Base-by-base conservation (phyloP, 2,888 invertebrate species). In the Leptothorax acervorum region DNA sequence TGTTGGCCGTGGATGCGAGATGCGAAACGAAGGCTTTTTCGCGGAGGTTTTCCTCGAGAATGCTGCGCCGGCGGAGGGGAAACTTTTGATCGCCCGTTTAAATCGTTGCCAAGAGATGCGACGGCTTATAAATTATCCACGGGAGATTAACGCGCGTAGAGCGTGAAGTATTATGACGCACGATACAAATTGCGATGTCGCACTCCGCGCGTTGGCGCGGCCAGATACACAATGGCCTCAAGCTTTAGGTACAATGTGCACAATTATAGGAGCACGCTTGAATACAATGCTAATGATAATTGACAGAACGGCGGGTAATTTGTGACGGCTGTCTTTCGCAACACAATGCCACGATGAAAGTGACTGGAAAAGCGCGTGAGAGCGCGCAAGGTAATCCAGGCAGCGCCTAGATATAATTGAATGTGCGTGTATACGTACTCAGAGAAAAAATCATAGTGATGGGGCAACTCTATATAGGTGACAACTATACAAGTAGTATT, bases 211-310 rank as follows among this genome's bases (percentile, higher is more conserved):
- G 62, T 63, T 75, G 63, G 63, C 66, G 76, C 66, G 71, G 35
- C 48, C 6, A 48, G 55, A 70, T 1, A 55, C 70, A 57, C 70
- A 79, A 57, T 23, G 60, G 42, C 31, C 70, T 39, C 28, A 8
- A 11, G 42, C 12, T 23, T 23, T 23, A n/a, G n/a, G n/a, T n/a
- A 62, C 12, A 39, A 35, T 35, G 70, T 35, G 45, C 23, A 28
- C 71, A 57, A 71, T 79, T 71, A 60, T 71, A 60, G 48, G 78
- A 31, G 35, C 35, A 39, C 23, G 23, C 60, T 51, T 23, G 73
- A 60, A 51, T 62, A 81, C 79, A 81, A 81, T 79, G 60, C 60
- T 45, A 60, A 71, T 39, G 73, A 62, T 60, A 73, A 73, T 81
- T 73, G 60, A 31, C 79, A 48, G 60, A 39, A 18, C 71, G 45